phyloP scores from a whole-genome alignment of 2,113 vertebrate species.

The Montifringilla adamsi region DNA sequence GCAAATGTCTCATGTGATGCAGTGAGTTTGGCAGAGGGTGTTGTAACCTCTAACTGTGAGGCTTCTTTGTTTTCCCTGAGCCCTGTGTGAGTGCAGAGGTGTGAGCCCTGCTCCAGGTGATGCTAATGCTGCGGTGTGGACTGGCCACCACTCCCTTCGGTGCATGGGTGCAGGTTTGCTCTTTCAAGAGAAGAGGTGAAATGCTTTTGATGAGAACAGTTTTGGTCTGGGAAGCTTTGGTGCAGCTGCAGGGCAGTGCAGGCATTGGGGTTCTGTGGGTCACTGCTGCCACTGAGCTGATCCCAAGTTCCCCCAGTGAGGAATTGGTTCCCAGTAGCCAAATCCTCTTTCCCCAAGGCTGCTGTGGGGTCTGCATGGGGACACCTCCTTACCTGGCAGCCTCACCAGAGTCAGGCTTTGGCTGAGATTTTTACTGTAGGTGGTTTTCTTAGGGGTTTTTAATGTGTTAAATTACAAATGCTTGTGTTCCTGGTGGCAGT shows the following conservation, averaged over 20 bases:
- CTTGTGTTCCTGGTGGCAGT: neutral
- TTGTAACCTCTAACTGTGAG: neutral
- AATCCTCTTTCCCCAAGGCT: neutral
- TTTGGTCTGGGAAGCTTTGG: neutral
- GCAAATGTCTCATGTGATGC: fast-evolving
- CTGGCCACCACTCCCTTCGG: fast-evolving
- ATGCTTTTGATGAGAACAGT: neutral
- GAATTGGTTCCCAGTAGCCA: neutral
- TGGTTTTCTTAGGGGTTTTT: neutral
- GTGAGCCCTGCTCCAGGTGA: fast-evolving
- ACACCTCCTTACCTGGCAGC: neutral
- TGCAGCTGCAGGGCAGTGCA: fast-evolving
- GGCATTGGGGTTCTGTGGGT: neutral
- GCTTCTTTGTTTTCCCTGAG: neutral
- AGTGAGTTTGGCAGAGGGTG: neutral
- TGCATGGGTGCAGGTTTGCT: neutral
- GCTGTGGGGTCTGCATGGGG: neutral
- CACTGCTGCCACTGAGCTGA: fast-evolving
- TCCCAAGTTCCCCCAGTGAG: neutral
- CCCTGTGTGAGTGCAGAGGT: fast-evolving
- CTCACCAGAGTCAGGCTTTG: neutral
- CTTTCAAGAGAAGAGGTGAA: neutral
- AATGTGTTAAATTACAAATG: neutral
- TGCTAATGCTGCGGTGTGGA: fast-evolving
- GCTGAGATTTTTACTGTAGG: fast-evolving